These are phyloP conservation scores for Andrena flavipes DNA, from an alignment of 2,888 invertebrate species.

Conservation along the genomic window DNA sequence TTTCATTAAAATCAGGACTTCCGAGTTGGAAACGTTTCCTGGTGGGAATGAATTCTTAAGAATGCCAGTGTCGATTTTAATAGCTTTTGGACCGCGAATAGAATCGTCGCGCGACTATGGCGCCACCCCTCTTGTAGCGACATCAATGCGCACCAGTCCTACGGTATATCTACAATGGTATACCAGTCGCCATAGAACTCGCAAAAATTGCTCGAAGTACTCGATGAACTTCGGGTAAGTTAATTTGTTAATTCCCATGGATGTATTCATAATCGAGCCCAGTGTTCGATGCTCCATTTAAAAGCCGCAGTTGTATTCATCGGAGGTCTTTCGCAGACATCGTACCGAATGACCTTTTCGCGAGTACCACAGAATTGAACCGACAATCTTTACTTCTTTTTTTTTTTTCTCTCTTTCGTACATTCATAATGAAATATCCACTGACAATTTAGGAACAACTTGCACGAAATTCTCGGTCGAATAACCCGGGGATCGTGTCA, in stretches of 20 bases:
- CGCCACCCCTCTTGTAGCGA: slow-evolving; percentile 44
- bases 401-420: slow-evolving; percentile 45
- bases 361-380: slow-evolving; percentile 51
- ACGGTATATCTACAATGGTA: slow-evolving; percentile 55
- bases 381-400: slow-evolving; percentile 46
- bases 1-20: too few species aligned
- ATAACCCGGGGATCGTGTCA: neutral
- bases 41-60: neutral
- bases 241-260: slow-evolving; percentile 54
- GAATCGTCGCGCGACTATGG: slow-evolving; percentile 38
- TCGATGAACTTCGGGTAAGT: slow-evolving; percentile 73
- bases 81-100: slow-evolving; percentile 32
- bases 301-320: neutral
- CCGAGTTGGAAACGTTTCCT: too few species aligned
- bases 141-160: slow-evolving; percentile 38
- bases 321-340: slow-evolving; percentile 24
- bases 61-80: neutral
- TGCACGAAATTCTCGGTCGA: slow-evolving; percentile 2
- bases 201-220: slow-evolving; percentile 61
- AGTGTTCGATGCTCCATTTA: neutral
- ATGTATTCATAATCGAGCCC: neutral
- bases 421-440: slow-evolving; percentile 43
- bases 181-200: slow-evolving; percentile 68
- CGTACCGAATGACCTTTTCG: slow-evolving; percentile 57
- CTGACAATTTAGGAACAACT: slow-evolving; percentile 54